Percentiles rank a stretch among this genome's conserved stretches.
Evolutionary conservation across 2,888 invertebrate species (phyloP).

Genomic region (Caradrina kadenii): DNA sequence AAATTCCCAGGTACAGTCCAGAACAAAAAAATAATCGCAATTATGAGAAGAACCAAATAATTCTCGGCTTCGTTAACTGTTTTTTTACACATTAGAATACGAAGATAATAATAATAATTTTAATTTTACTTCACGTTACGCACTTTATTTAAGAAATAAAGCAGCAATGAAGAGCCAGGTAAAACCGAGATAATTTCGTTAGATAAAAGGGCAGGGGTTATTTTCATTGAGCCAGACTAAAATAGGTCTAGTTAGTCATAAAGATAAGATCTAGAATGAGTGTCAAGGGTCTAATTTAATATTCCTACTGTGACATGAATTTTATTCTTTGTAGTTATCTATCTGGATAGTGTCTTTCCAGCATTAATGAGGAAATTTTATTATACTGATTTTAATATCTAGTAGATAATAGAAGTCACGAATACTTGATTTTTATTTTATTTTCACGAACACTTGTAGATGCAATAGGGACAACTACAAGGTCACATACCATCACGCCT

Average conservation of each 20-base stretch:
- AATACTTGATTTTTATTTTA: too few species aligned
- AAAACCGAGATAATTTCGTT: conserved; percentile 47
- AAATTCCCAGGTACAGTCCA: too few species aligned
- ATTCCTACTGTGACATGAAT: neutral
- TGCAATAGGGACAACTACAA: too few species aligned
- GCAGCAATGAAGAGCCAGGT: conserved; percentile 47
- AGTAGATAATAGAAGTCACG: too few species aligned
- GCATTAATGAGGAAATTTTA: neutral
- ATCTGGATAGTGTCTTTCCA: neutral
- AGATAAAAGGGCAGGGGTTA: conserved; percentile 50
- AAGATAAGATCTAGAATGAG: conserved; percentile 47
- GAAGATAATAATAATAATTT: conserved; percentile 36
- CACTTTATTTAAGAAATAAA: conserved; percentile 31
- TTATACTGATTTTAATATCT: neutral
- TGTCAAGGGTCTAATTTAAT: conserved; percentile 41
- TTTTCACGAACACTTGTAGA: too few species aligned
- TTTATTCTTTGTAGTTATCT: neutral
- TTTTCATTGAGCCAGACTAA: conserved; percentile 33
- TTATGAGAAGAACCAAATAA: too few species aligned
- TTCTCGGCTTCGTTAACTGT: too few species aligned
- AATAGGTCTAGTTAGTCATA: conserved; percentile 27
- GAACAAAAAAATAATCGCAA: too few species aligned
- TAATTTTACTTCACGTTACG: conserved; percentile 12
- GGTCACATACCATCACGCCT: too few species aligned
- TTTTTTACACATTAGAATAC: neutral